Percentiles rank a stretch among this genome's conserved stretches.
These are phyloP conservation scores for Trachops cirrhosus DNA, from an alignment of 2,797 vertebrate genomes.

Conservation along the genomic window DNA sequence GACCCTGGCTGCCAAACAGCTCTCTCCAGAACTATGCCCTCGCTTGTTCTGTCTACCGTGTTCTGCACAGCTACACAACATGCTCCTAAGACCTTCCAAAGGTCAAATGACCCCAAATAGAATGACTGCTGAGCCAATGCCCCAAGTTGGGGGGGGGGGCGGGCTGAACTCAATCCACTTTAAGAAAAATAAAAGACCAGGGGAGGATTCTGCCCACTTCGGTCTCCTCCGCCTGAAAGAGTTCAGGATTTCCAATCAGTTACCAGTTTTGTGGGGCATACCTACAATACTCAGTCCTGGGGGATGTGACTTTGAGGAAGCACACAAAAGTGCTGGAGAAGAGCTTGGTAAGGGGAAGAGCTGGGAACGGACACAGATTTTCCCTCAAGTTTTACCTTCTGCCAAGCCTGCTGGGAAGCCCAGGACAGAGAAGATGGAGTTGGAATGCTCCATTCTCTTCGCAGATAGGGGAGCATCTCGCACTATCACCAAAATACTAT, in stretches of 20 bases:
- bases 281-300: background rate
- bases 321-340: background rate
- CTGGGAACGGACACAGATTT: background rate
- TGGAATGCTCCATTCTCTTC: background rate
- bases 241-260: background rate
- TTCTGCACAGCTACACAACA: background rate
- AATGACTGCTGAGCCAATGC: background rate
- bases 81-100: constrained; percentile 38
- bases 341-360: background rate
- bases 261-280: background rate
- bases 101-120: background rate
- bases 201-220: background rate
- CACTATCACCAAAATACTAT: background rate
- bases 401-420: background rate
- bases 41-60: background rate
- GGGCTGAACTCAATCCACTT: background rate
- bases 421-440: background rate
- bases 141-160: background rate
- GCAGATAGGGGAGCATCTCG: background rate
- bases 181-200: background rate
- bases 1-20: background rate
- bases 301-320: background rate
- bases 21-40: constrained; percentile 30
- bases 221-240: background rate
- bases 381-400: background rate